Percentiles rank a stretch among this genome's conserved stretches.
Conservation (phyloP, 2,113 vertebrate species). For the Noturus placidus region DNA sequence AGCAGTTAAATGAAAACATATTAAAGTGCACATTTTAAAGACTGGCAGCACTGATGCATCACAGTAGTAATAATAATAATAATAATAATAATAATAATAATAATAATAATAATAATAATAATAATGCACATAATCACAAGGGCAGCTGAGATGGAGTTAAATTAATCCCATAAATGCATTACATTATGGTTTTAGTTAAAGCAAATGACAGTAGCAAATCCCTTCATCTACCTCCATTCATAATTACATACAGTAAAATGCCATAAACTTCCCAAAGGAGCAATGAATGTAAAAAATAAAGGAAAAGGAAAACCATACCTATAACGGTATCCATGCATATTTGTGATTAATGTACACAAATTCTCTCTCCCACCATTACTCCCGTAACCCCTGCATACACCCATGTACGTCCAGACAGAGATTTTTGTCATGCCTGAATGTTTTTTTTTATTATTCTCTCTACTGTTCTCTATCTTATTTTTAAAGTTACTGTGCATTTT, state of each 20-base stretch:
- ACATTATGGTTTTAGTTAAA: conserved; percentile 9
- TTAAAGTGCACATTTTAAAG: conserved; percentile 29
- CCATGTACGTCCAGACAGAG: conserved; percentile 14
- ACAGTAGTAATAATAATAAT: neutral
- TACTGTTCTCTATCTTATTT: conserved; percentile 36
- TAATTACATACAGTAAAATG: conserved; percentile 25
- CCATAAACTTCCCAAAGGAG: conserved; percentile 52
- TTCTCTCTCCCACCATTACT: conserved; percentile 46
- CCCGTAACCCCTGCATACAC: conserved; percentile 39
- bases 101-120: conserved; percentile 13
- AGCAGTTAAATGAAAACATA: neutral
- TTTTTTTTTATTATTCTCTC: conserved; percentile 47
- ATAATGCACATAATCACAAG: conserved; percentile 15
- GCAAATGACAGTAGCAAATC: conserved; percentile 30
- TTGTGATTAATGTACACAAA: conserved; percentile 65
- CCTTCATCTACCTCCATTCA: conserved; percentile 11
- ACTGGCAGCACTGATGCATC: conserved; percentile 38
- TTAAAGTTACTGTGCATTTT: conserved; percentile 53
- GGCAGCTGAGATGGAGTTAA: conserved; percentile 32
- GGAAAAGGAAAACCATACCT: conserved; percentile 68
- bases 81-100: neutral
- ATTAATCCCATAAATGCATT: conserved; percentile 30
- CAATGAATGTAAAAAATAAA: conserved; percentile 70
- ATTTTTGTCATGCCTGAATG: conserved; percentile 72
- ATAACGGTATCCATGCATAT: conserved; percentile 81